These are phyloP conservation scores for Exaiptasia diaphana DNA, from an alignment of 64 coral and sea anemone genomes.

Conservation along the genomic window DNA sequence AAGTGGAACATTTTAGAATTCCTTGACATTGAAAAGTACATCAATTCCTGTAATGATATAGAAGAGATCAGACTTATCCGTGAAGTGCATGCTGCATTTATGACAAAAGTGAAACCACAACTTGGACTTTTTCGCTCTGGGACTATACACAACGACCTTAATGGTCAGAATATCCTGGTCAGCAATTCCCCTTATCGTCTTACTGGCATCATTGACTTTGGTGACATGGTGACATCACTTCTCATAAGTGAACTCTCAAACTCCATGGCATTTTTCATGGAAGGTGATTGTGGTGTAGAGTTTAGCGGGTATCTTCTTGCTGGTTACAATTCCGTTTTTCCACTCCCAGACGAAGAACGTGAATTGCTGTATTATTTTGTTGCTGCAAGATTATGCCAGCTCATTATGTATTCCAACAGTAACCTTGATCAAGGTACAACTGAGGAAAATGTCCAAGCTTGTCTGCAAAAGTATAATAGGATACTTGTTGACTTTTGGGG, in stretches of 20 bases:
- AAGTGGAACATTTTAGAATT: slow-evolving; percentile 74
- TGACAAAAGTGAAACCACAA: slow-evolving; percentile 28
- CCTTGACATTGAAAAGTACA: slow-evolving; percentile 39
- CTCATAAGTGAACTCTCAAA: slow-evolving; percentile 50
- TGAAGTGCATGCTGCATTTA: slow-evolving; percentile 22
- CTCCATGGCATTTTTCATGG: slow-evolving; percentile 34
- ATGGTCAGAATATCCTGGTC: slow-evolving; percentile 23
- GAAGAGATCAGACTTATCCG: slow-evolving; percentile 15
- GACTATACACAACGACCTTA: slow-evolving; percentile 49
- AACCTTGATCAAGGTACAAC: neutral
- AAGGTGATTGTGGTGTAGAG: slow-evolving; percentile 5
- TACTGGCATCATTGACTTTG: slow-evolving; percentile 75
- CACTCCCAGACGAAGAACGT: slow-evolving; percentile 47
- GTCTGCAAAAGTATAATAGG: slow-evolving; percentile 4
- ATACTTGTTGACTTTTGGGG: slow-evolving; percentile 11
- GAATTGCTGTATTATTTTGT: slow-evolving; percentile 62
- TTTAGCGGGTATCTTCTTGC: slow-evolving; percentile 61
- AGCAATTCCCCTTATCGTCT: slow-evolving; percentile 1
- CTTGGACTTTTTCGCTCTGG: slow-evolving; percentile 20
- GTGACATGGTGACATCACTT: slow-evolving; percentile 53
- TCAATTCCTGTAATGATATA: slow-evolving; percentile 17
- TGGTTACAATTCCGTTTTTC: slow-evolving; percentile 69
- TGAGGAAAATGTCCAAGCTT: neutral
- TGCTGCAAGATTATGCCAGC: slow-evolving; percentile 52
- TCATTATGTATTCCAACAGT: slow-evolving; percentile 37